Evolutionary conservation across 1,140 invertebrate genomes (phyloP).

Genomic region (Diorhabda elongata): DNA sequence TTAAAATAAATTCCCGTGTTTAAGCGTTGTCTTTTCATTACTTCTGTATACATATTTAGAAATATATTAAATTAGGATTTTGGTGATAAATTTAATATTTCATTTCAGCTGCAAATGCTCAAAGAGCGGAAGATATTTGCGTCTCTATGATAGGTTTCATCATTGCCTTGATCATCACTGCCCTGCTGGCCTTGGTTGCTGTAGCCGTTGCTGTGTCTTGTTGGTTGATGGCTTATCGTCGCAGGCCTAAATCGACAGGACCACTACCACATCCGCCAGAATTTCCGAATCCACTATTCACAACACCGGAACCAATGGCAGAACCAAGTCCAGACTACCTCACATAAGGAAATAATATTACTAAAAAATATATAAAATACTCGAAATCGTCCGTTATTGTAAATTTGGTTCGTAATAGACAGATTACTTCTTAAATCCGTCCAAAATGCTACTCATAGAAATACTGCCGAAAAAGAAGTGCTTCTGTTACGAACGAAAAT

Average conservation of each 20-base stretch:
- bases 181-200: slow-evolving; percentile 83
- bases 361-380: slow-evolving; percentile 27
- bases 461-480: slow-evolving; percentile 34
- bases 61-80: no score
- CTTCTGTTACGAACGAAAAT: slow-evolving; percentile 6
- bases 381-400: slow-evolving; percentile 30
- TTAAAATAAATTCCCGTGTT: no score
- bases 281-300: slow-evolving; percentile 91
- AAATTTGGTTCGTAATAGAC: slow-evolving; percentile 26
- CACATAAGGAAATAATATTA: slow-evolving; percentile 39
- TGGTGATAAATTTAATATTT: no score
- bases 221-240: slow-evolving; percentile 89
- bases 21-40: no score
- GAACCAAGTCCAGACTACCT: slow-evolving; percentile 80
- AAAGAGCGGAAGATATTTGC: slow-evolving; percentile 79
- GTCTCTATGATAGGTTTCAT: slow-evolving; percentile 90
- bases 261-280: slow-evolving; percentile 90
- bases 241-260: slow-evolving; percentile 77
- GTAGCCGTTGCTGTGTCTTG: slow-evolving; percentile 91
- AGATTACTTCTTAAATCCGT: slow-evolving; percentile 33
- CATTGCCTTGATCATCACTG: slow-evolving; percentile 86
- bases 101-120: slow-evolving; percentile 59
- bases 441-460: slow-evolving; percentile 36
- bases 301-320: slow-evolving; percentile 73
- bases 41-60: no score